Evolutionary conservation across 2,888 invertebrate genomes (phyloP).

Genomic region (Stramonita haemastoma): DNA sequence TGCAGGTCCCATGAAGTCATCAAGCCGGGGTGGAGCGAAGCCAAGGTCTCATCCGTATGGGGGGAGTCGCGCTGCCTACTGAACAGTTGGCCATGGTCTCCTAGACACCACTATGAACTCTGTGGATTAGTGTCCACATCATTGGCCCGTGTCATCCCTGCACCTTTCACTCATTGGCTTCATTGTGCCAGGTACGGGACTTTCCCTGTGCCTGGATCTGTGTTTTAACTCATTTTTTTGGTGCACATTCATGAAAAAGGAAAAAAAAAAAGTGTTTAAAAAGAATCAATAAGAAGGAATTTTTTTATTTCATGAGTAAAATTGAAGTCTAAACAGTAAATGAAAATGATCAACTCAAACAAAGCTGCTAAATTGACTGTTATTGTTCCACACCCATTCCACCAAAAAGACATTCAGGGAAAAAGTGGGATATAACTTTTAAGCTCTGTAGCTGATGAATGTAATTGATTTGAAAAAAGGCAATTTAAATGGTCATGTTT

Average conservation of each 20-base stretch:
- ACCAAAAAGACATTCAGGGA: too few relatives aligned
- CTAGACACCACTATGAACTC: neutral
- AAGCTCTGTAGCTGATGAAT: too few relatives aligned
- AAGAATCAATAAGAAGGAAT: neutral
- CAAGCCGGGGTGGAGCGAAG: slow-evolving; percentile 47
- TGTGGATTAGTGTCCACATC: neutral
- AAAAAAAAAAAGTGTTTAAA: neutral
- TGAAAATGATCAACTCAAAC: too few relatives aligned
- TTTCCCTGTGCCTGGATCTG: neutral
- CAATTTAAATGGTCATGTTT: neutral
- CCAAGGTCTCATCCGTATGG: slow-evolving; percentile 50
- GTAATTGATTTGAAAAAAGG: neutral
- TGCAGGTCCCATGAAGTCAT: slow-evolving; percentile 46
- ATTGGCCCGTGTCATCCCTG: slow-evolving; percentile 6
- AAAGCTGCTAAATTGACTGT: too few relatives aligned
- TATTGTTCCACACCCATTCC: too few relatives aligned
- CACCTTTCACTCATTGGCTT: slow-evolving; percentile 7
- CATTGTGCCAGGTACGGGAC: slow-evolving; percentile 21
- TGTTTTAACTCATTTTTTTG: neutral
- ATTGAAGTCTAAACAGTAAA: too few relatives aligned
- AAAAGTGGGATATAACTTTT: too few relatives aligned
- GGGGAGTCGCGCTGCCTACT: slow-evolving; percentile 47
- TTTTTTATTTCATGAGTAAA: neutral
- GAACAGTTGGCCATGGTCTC: neutral
- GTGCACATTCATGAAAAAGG: neutral